These are phyloP conservation scores for Eulithis prunata DNA, from an alignment of 2,888 invertebrate species.

Conservation along the genomic window DNA sequence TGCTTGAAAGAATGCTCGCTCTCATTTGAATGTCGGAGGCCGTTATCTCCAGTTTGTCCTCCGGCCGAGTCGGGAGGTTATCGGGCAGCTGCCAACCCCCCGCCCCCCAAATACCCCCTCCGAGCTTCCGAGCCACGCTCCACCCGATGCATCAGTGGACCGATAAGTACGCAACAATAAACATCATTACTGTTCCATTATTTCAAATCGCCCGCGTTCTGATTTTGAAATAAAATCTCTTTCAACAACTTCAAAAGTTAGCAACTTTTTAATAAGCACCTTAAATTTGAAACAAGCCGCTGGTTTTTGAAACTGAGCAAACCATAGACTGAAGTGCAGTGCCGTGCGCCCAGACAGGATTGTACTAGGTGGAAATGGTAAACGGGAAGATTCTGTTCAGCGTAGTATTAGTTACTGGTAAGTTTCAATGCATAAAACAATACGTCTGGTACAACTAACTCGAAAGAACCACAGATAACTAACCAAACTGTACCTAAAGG, in stretches of 20 bases:
- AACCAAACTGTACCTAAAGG: no score
- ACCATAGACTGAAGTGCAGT: constrained; percentile 32
- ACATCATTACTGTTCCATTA: constrained; percentile 53
- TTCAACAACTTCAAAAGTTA: constrained; percentile 3
- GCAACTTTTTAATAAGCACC: constrained; percentile 19
- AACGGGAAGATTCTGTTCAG: constrained; percentile 71
- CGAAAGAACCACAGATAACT: no score
- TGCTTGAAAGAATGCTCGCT: constrained; percentile 66
- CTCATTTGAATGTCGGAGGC: constrained; percentile 72
- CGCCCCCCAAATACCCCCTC: constrained; percentile 32
- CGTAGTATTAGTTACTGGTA: constrained; percentile 72
- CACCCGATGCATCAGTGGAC: constrained; percentile 70
- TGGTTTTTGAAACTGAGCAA: background rate
- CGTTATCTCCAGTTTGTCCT: constrained; percentile 70
- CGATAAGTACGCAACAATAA: constrained; percentile 65
- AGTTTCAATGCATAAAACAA: constrained; percentile 46
- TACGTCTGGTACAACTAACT: no score
- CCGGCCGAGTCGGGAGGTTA: constrained; percentile 73
- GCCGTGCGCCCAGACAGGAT: constrained; percentile 50
- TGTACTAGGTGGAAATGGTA: constrained; percentile 76
- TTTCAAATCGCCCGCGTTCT: constrained; percentile 26
- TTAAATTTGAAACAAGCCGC: background rate
- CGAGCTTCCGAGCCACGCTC: constrained; percentile 50
- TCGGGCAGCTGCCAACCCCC: constrained; percentile 60
- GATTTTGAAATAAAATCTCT: constrained; percentile 32